Percentiles rank a stretch among this genome's conserved stretches.
Conservation (phyloP, 1,140 invertebrate genomes). For the Papilio machaon region DNA sequence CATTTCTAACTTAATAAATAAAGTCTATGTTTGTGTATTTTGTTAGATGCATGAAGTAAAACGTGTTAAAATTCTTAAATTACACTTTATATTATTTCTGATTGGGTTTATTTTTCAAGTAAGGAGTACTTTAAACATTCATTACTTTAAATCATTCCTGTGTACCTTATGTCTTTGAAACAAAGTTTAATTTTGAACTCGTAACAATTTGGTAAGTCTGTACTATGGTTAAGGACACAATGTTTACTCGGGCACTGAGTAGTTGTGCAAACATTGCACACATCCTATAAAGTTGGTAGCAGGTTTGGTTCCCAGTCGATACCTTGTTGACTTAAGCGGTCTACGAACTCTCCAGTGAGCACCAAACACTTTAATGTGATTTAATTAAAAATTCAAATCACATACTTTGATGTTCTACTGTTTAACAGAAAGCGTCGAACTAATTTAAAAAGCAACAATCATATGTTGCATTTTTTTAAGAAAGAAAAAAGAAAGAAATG, state of each 20-base stretch:
- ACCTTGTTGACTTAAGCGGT: slow-evolving; percentile 51
- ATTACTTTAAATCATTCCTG: neutral
- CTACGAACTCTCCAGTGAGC: slow-evolving; percentile 49
- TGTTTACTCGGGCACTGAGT: slow-evolving; percentile 61
- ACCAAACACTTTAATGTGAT: neutral
- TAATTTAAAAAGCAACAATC: neutral
- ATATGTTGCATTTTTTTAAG: neutral
- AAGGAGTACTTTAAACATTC: neutral
- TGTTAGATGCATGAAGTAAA: neutral
- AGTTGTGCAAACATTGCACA: slow-evolving; percentile 53
- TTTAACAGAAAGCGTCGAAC: neutral
- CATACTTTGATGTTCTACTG: neutral
- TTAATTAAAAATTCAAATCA: slow-evolving; percentile 21
- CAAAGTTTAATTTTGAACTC: neutral
- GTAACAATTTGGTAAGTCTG: neutral
- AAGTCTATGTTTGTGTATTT: neutral
- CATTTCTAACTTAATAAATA: neutral
- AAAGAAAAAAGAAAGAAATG: neutral
- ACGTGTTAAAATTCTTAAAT: neutral
- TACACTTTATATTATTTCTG: neutral
- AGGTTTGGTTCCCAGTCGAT: slow-evolving; percentile 56
- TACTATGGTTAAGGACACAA: slow-evolving; percentile 43
- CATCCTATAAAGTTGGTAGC: slow-evolving; percentile 44
- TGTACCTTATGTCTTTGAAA: neutral
- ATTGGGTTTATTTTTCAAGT: slow-evolving; percentile 5